These are phyloP conservation scores for Pluvialis apricaria DNA, from an alignment of 2,113 vertebrate genomes.

Conservation along the genomic window DNA sequence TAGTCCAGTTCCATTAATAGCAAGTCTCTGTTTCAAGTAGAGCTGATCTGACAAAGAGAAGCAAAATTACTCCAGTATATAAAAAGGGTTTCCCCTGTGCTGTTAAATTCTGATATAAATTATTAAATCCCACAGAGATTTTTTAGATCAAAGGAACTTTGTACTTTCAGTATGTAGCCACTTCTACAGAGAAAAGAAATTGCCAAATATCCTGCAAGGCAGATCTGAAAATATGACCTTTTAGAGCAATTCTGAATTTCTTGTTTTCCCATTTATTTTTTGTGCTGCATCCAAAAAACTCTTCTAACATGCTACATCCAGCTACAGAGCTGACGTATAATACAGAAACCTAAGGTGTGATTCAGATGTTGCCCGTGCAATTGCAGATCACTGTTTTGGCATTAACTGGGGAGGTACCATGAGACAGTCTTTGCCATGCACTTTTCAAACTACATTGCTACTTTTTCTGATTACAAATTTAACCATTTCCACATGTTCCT, in stretches of 20 bases:
- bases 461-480: not conserved
- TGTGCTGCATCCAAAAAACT: not conserved
- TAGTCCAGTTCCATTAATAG: constrained; percentile 19
- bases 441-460: not conserved
- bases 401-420: not conserved
- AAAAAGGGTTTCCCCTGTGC: constrained; percentile 39
- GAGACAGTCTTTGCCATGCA: not conserved
- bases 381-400: not conserved
- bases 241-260: not conserved
- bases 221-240: constrained; percentile 29
- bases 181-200: constrained; percentile 22
- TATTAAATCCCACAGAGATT: constrained; percentile 30
- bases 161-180: constrained; percentile 29
- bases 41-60: constrained; percentile 3
- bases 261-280: not conserved
- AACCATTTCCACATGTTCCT: not conserved
- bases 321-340: not conserved
- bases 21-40: not conserved
- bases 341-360: not conserved
- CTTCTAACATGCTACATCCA: not conserved
- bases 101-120: constrained; percentile 55
- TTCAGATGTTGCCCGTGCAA: not conserved
- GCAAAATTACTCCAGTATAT: constrained; percentile 23
- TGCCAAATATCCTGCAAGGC: constrained; percentile 32
- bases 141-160: constrained; percentile 51